Base-by-base conservation (phyloP, 2,888 invertebrate genomes). In the Anthoptus insignis region DNA sequence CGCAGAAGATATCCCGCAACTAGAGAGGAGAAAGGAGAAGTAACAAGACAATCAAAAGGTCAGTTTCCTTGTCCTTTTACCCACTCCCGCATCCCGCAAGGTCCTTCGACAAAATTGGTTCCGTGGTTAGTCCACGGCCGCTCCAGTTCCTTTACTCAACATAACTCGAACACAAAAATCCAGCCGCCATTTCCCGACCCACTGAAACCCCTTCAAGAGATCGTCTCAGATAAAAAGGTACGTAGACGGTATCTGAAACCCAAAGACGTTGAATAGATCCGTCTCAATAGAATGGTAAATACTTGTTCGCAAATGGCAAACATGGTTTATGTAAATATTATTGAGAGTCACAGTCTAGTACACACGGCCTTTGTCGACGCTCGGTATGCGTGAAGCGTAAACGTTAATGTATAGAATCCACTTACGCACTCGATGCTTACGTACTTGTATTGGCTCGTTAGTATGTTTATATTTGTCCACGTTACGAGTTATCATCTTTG, bases 341-440 rank as follows among this genome's bases (percentile, higher is more conserved):
- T 59, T 49, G 14, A 16, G 11, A 37, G 59, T 59, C 47, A 59
- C 49, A 59, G 47, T 59, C 59, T 59, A 24, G 49, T 49, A 59
- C 49, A 58, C 65, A 57, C 34, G 37, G 37, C 59, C 67, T 67
- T 67, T 69, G 67, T 69, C 22, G 29, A 14, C 57, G 63, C 50
- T 39, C 67, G 53, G 50, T n/a, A 45, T 47, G 69, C 69, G 60
- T 70, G 63, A 67, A 70, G 49, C 57, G 24, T 52, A 39, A 37
- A 32, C 32, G n/a, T 42, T 60, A 60, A 65, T 49, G 47, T 56
- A 47, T 54, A 39, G 59, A 65, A 56, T 66, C 59, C 65, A 70
- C 68, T 70, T 66, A 65, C 34, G 50, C 59, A 54, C 16, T 54
- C 45, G 49, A 37, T 59, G 56, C 39, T 59, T 49, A 29, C 45